Evolutionary conservation across 2,113 vertebrate species (phyloP), one percentile per base, ranked within the genome.

Genomic region (Elachura formosa): DNA sequence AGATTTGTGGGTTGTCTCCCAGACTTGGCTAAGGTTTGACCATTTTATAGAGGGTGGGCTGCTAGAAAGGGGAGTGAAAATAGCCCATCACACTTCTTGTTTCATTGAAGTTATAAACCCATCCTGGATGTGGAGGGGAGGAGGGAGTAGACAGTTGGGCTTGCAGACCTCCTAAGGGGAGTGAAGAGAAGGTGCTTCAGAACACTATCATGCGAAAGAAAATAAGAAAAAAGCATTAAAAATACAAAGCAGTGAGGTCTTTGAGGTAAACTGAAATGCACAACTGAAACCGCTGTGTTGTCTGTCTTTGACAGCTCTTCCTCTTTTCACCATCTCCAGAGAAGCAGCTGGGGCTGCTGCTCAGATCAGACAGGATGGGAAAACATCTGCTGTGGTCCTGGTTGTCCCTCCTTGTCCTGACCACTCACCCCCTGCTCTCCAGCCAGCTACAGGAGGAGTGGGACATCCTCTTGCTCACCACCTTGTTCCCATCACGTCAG

Each of bases 291-390:
- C 63, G 4, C 52, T 61, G 26, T 49, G 80, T 17, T 89, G 83
- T 84, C 56, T 81, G 83, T 80, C 79, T 93, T 80, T 90, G 67
- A 81, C 76, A 84, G 67, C 61, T 81, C 94, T 94, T 96, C 86
- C 92, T 94, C 88, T 72, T 92, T 86, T 92, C 80, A 33, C n/a
- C 68, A 2, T 49, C 78, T 90, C 77, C 82, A 71, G 73, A 81
- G 76, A 74, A 9, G 36, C 82, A 88, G 84, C 69, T 85, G 77
- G 46, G 59, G 38, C 81, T 26, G 20, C 38, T 9, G 4, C 31
- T 31, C 29, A 46, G 55, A 43, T 11, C 40, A 77, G 56, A 23
- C 4, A 0, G 48, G 55, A 6, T 66, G 54, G 84, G 41, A 91
- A 93, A 58, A 34, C 75, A 85, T 63, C 59, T 75, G 29, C 41